Base-by-base conservation (phyloP, 2,888 invertebrate genomes). In the Itoplectis maculator region DNA sequence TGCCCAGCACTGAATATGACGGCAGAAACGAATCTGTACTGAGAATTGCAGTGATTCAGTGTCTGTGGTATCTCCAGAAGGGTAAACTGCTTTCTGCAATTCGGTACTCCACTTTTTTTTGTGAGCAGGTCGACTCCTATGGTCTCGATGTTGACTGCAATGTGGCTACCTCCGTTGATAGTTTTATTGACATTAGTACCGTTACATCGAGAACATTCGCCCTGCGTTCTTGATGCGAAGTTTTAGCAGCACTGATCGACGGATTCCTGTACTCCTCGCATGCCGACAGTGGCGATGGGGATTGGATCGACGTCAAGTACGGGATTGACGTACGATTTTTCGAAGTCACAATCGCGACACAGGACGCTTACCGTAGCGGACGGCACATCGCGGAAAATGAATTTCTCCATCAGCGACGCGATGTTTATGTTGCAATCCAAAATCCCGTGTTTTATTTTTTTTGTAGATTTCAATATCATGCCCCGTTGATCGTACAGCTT, bases 11-110 rank as follows among this genome's bases (percentile, higher is more conserved):
- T 29, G 51, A 20, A 72, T n/a, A 81, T 47, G 18, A 81, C 54
- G 1, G 42, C 81, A 0, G 81, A 77, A 40, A 81, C 72, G 4
- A 77, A 69, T 20, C 35, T 70, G 29, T 76, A 75, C 9, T 29
- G 15, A 2, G 8, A 20, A 9, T 51, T 37, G n/a, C 15, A 61
- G 40, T 23, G 15, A 0, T 65, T 3, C 6, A 78, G 9, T 29
- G 18, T 73, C 0, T 82, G 68, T 11, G 74, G 69, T 20, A 79
- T 63, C 49, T 82, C 82, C n/a, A 23, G 49, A 8, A 82, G 61
- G 5, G 81, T 82, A 40, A 73, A 78, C 49, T 69, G 51, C 45
- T 69, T 78, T 8, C 81, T 47, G 49, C 68, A 73, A 61, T 78
- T 78, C 13, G 54, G n/a, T 4, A 65, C 37, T 11, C 68, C 81